A percentile compares a stretch with the other conserved stretches of the same genome.
Conservation (phyloP, 2,888 invertebrate species). For the Apodemia hepburni region DNA sequence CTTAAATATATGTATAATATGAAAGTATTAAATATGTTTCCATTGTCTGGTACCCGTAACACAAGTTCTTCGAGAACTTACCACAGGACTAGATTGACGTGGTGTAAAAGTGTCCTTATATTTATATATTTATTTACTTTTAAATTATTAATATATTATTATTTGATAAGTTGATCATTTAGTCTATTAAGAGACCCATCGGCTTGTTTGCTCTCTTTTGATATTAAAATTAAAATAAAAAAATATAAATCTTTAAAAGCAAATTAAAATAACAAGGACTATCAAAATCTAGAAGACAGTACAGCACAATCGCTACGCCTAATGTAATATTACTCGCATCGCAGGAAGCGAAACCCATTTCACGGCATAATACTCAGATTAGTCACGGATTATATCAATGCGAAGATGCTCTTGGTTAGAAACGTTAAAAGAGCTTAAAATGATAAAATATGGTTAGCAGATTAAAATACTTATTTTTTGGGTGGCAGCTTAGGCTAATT, state of each 20-base stretch:
- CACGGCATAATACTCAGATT: conserved; percentile 47
- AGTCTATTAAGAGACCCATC: no score
- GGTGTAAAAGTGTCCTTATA: no score
- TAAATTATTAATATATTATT: no score
- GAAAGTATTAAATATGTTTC: no score
- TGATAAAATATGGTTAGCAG: conserved; percentile 4
- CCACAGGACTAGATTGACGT: no score
- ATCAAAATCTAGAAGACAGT: not conserved
- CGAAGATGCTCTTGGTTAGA: conserved; percentile 14
- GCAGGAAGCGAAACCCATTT: conserved; percentile 39
- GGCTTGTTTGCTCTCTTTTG: no score
- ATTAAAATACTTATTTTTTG: not conserved
- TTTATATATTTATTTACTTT: no score
- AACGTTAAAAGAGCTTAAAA: conserved; percentile 8
- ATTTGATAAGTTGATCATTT: no score
- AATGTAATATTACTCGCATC: conserved; percentile 15
- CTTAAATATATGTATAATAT: no score
- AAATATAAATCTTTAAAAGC: not conserved
- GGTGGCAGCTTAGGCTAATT: not conserved
- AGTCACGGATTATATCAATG: conserved; percentile 41
- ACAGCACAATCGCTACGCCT: not conserved
- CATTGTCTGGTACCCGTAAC: no score
- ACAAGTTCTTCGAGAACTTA: no score
- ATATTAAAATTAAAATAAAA: no score
- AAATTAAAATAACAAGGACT: not conserved